Percentiles rank a stretch among this genome's conserved stretches.
These are phyloP conservation scores for Vireo griseus DNA, from an alignment of 2,797 vertebrate genomes.

Conservation along the genomic window DNA sequence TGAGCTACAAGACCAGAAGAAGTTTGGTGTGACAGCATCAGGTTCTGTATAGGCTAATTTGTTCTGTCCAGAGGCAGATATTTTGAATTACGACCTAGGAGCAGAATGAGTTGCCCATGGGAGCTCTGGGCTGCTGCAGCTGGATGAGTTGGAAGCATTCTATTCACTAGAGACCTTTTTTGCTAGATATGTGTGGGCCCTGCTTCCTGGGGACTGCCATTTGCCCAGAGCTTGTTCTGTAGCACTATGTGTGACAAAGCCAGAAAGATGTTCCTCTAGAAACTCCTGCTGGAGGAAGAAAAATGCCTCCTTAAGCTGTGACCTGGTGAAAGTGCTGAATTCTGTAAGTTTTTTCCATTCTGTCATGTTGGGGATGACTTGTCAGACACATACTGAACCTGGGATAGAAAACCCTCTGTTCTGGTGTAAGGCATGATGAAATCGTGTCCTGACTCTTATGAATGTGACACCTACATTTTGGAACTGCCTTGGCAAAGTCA, in stretches of 20 bases:
- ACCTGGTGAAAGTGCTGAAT: background rate
- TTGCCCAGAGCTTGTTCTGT: background rate
- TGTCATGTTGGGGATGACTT: background rate
- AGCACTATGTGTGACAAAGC: background rate
- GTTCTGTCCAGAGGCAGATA: background rate
- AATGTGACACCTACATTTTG: background rate
- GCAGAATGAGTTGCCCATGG: background rate
- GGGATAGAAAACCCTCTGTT: background rate
- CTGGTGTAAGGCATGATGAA: background rate
- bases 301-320: background rate
- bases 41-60: background rate
- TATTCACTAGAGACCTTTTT: background rate
- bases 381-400: background rate
- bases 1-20: background rate
- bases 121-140: background rate
- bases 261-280: background rate
- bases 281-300: background rate
- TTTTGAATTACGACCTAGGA: background rate
- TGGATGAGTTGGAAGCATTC: background rate
- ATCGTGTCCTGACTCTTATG: background rate
- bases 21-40: background rate
- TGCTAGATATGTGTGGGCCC: background rate
- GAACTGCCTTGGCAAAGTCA: background rate
- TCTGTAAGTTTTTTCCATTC: accelerated
- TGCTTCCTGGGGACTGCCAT: background rate